Evolutionary conservation across 2,888 invertebrate species (phyloP).

Genomic region (Toxonevra muliebris): DNA sequence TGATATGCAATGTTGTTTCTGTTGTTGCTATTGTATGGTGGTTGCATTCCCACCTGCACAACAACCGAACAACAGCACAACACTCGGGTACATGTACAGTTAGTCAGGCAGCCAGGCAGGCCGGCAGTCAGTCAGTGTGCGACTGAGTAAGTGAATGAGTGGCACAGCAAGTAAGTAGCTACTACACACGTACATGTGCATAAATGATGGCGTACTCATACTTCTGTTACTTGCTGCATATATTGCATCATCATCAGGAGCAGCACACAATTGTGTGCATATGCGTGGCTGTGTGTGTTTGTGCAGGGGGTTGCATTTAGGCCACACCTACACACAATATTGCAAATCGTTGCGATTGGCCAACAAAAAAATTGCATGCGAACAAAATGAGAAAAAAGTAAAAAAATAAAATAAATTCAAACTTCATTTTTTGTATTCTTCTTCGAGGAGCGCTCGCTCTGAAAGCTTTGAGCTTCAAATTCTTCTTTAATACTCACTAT

Average conservation of each 20-base stretch:
- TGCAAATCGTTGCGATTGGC: slow-evolving; percentile 58
- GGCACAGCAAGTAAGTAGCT: too few relatives aligned
- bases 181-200: background rate
- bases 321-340: slow-evolving; percentile 60
- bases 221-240: background rate
- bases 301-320: slow-evolving; percentile 59
- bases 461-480: slow-evolving; percentile 16
- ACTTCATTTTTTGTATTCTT: slow-evolving; percentile 4
- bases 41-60: background rate
- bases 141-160: too few relatives aligned
- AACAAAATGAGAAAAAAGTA: background rate
- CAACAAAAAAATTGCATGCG: slow-evolving; percentile 28
- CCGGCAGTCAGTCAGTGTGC: background rate
- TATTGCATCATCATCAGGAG: too few relatives aligned
- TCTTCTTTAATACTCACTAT: background rate
- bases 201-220: slow-evolving; percentile 4
- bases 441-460: too few relatives aligned
- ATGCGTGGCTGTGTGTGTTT: background rate
- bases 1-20: background rate
- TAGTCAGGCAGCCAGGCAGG: background rate
- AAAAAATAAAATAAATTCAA: background rate
- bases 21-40: background rate
- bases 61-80: background rate
- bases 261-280: too few relatives aligned
- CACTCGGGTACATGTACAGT: background rate